Percentiles rank a stretch among this genome's conserved stretches.
Conservation (phyloP, 2,113 vertebrate genomes). For the Megaceryle torquata region DNA sequence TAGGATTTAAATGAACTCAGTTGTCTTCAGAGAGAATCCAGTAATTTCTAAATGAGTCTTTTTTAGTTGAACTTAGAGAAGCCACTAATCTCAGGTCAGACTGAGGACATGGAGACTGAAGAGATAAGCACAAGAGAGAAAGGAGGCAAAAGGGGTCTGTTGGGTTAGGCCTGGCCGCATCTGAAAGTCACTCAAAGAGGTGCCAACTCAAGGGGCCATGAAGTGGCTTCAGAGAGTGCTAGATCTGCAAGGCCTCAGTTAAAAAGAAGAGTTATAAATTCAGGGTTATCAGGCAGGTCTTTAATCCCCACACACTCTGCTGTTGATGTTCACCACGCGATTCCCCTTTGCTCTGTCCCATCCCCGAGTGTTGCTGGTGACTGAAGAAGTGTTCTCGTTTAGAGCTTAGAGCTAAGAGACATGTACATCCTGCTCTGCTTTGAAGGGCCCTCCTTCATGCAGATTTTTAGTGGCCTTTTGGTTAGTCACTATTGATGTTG, state of each 20-base stretch:
- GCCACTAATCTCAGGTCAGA: conserved; percentile 12
- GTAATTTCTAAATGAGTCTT: conserved; percentile 41
- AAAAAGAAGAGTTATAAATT: neutral
- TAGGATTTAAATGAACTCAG: conserved; percentile 29
- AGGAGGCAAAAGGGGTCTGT: neutral
- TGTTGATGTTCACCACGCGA: too few species aligned
- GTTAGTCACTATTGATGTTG: neutral
- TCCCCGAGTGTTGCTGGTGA: neutral
- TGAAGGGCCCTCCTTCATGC: neutral
- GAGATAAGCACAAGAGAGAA: neutral
- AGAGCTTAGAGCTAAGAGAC: neutral
- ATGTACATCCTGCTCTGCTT: neutral
- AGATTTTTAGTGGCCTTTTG: neutral
- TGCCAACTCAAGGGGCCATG: neutral
- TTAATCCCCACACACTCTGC: neutral
- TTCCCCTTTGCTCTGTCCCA: neutral
- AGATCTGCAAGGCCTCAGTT: neutral
- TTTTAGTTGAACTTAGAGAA: neutral
- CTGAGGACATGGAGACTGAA: neutral
- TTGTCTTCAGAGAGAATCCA: conserved; percentile 56
- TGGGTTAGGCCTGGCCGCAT: neutral
- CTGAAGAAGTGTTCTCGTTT: neutral
- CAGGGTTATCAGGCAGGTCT: neutral
- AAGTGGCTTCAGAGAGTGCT: neutral
- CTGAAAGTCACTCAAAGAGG: neutral